These are phyloP conservation scores for Emydoidea blandingii DNA, from an alignment of 2,797 vertebrate species.

Conservation along the genomic window DNA sequence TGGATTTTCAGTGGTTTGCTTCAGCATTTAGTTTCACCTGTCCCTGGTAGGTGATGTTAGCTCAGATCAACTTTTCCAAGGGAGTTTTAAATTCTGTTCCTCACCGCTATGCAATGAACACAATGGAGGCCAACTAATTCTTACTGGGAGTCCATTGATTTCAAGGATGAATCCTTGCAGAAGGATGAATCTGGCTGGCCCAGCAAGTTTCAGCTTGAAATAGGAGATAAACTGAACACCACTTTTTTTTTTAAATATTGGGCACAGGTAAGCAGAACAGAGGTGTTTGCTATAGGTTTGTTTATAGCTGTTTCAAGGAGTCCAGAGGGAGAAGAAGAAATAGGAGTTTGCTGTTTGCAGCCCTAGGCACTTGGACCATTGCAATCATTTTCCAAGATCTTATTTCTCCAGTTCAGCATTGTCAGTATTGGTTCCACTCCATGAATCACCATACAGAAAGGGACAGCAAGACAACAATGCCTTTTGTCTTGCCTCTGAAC, in stretches of 20 bases:
- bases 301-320: fast-evolving
- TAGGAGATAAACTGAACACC: neutral
- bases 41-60: fast-evolving
- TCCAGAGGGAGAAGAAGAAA: neutral
- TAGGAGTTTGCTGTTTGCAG: neutral
- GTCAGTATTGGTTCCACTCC: neutral
- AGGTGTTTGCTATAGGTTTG: neutral
- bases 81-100: neutral
- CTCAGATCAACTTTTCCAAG: neutral
- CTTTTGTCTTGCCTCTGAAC: neutral
- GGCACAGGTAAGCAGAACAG: neutral
- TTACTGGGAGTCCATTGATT: fast-evolving
- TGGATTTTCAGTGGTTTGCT: constrained; percentile 21
- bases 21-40: constrained; percentile 31
- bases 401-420: fast-evolving
- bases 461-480: neutral
- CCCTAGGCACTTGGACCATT: neutral
- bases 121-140: fast-evolving
- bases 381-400: neutral
- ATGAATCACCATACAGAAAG: neutral
- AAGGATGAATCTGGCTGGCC: neutral
- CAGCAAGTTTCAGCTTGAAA: neutral
- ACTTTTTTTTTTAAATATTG: neutral
- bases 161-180: neutral
- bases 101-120: neutral